Conservation (phyloP, 2,113 vertebrate species). For the Thalassarche chlororhynchos region DNA sequence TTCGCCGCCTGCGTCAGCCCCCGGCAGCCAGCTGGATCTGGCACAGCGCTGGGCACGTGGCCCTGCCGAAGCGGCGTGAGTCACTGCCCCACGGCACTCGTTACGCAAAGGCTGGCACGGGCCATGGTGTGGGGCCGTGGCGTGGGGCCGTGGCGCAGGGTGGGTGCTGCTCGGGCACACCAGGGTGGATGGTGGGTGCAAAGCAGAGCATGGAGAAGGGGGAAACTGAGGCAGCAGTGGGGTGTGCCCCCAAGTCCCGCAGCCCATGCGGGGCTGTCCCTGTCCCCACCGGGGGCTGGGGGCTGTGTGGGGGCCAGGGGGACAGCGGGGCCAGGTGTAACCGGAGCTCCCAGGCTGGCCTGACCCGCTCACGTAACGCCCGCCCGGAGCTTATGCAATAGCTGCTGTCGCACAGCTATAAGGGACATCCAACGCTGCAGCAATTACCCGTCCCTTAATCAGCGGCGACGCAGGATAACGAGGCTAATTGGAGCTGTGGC, state of each 20-base stretch:
- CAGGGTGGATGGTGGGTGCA: rapidly evolving
- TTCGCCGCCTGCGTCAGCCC: background rate
- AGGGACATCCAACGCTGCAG: background rate
- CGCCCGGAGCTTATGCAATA: background rate
- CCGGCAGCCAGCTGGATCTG: background rate
- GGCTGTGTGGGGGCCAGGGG: background rate
- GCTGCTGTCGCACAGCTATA: background rate
- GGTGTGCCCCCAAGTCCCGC: rapidly evolving
- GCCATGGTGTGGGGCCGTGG: rapidly evolving
- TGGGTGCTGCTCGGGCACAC: background rate
- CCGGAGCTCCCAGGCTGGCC: background rate
- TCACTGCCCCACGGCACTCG: background rate
- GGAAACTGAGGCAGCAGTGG: background rate
- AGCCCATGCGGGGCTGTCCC: rapidly evolving
- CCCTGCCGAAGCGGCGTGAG: background rate
- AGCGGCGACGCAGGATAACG: background rate
- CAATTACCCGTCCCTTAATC: constrained; percentile 25
- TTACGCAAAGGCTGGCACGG: background rate
- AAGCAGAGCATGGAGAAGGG: background rate
- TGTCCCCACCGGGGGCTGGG: background rate
- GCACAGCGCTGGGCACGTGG: background rate
- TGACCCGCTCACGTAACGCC: constrained; percentile 17
- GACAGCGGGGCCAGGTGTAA: background rate
- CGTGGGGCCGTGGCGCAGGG: background rate
- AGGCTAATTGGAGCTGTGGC: constrained; percentile 31